Evolutionary conservation across 2,888 invertebrate species (phyloP).

Genomic region (Diplolepis rosae): DNA sequence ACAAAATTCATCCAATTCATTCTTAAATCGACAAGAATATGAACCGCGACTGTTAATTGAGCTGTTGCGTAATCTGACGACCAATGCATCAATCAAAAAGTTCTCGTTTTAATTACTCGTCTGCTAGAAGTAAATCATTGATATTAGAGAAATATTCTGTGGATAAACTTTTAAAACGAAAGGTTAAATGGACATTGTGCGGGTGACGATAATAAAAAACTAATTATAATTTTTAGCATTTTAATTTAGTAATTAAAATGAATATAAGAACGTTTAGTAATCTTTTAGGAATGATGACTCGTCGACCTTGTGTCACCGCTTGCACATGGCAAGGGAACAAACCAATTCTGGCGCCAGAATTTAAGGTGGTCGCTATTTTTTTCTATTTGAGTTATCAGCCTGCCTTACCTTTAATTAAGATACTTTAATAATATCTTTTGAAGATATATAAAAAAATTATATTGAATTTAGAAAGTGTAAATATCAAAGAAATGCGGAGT

Average conservation of each 20-base stretch:
- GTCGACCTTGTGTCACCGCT: neutral
- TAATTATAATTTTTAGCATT: neutral
- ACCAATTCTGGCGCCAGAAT: constrained; percentile 33
- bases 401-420: too few species aligned
- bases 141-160: neutral
- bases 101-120: neutral
- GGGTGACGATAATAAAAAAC: neutral
- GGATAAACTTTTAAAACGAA: neutral
- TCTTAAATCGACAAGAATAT: too few species aligned
- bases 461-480: too few species aligned
- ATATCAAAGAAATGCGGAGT: too few species aligned
- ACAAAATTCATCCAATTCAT: too few species aligned
- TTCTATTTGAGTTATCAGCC: too few species aligned
- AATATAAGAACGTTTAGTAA: constrained; percentile 35
- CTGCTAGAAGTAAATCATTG: neutral
- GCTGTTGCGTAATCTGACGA: neutral
- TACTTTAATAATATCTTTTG: too few species aligned
- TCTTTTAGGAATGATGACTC: constrained; percentile 32
- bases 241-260: constrained; percentile 33
- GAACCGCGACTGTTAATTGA: neutral
- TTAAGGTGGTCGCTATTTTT: neutral
- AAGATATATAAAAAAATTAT: too few species aligned
- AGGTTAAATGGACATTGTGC: neutral
- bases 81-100: neutral
- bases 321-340: neutral